A percentile compares a stretch with the other conserved stretches of the same genome.
These are phyloP conservation scores for Setophaga coronata DNA, from an alignment of 2,113 vertebrate species.

Conservation along the genomic window DNA sequence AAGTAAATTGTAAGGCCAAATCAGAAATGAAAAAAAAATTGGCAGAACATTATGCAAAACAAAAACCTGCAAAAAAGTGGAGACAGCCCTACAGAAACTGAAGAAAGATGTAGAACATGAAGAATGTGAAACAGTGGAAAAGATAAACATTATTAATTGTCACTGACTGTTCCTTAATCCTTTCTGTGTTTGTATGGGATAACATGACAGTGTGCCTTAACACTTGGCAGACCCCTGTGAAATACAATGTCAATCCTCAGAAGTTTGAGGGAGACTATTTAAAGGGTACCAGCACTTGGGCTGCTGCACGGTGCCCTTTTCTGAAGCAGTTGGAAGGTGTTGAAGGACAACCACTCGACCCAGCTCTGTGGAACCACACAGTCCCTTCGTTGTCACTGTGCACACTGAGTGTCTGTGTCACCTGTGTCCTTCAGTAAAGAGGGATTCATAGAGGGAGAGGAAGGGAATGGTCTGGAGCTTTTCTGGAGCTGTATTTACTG, in stretches of 20 bases:
- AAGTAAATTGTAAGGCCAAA: background rate
- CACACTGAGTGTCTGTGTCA: background rate
- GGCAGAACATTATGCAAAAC: background rate
- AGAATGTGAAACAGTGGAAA: background rate
- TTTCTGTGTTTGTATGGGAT: background rate
- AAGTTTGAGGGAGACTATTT: background rate
- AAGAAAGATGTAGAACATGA: background rate
- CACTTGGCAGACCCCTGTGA: background rate
- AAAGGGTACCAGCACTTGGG: background rate
- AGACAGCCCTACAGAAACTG: background rate
- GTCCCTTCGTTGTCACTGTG: background rate
- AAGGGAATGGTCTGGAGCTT: background rate
- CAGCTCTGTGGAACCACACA: background rate
- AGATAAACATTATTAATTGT: background rate
- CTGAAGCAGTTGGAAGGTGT: background rate
- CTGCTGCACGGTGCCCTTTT: background rate
- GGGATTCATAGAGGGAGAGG: background rate
- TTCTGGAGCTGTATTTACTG: background rate
- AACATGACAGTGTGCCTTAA: background rate
- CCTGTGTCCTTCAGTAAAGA: rapidly evolving
- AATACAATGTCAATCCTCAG: background rate
- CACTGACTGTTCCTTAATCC: background rate
- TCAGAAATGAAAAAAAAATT: background rate
- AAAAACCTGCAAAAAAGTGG: background rate
- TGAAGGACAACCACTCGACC: rapidly evolving